Percentiles rank a stretch among this genome's conserved stretches.
Evolutionary conservation across 2,797 vertebrate genomes (phyloP).

Genomic region (Melanotaenia boesemani): DNA sequence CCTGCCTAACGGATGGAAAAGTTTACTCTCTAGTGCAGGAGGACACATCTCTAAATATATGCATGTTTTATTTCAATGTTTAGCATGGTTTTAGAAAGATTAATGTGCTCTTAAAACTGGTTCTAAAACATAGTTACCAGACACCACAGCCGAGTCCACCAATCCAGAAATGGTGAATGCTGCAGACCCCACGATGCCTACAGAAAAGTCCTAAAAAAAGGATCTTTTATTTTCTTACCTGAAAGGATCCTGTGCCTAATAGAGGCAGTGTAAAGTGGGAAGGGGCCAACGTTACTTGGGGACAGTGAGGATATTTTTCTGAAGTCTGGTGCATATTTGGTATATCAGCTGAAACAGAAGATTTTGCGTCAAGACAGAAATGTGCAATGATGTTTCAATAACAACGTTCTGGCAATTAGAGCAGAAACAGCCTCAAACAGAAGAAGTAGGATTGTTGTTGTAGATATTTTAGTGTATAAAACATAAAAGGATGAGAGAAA

Average conservation of each 20-base stretch:
- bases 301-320: conserved; percentile 28
- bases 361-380: conserved; percentile 47
- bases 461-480: conserved; percentile 52
- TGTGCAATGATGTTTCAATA: conserved; percentile 61
- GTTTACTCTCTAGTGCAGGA: conserved; percentile 71
- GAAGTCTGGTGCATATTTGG: conserved; percentile 31
- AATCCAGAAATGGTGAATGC: conserved; percentile 39
- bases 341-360: conserved; percentile 48
- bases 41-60: conserved; percentile 56
- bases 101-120: conserved; percentile 56
- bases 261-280: conserved; percentile 23
- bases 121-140: conserved; percentile 58
- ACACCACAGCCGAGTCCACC: conserved; percentile 36
- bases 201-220: conserved; percentile 34
- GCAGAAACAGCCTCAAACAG: conserved; percentile 52
- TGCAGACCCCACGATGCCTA: conserved; percentile 51
- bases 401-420: conserved; percentile 60
- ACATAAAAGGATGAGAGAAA: conserved; percentile 22
- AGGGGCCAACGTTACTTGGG: conserved; percentile 11
- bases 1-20: conserved; percentile 70
- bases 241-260: conserved; percentile 52
- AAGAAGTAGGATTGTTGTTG: conserved; percentile 59
- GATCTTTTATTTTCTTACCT: conserved; percentile 65
- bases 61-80: conserved; percentile 35
- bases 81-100: conserved; percentile 47